phyloP scores from a whole-genome alignment of 1,140 invertebrate genomes.

The Drosophila funebris region DNA sequence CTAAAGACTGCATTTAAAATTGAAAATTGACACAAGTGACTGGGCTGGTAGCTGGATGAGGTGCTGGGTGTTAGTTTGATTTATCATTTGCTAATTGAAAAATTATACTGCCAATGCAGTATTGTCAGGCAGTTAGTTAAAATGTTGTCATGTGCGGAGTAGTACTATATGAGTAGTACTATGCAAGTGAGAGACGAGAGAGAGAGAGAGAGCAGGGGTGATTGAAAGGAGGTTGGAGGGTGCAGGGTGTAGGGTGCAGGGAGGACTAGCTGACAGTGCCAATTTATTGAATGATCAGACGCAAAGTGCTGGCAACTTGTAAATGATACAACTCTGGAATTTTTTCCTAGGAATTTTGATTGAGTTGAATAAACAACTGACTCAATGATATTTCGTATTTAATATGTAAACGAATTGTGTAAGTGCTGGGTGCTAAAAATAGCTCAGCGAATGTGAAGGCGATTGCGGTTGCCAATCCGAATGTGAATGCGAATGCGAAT shows the following conservation, averaged over 20 bases:
- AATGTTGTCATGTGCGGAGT: slow-evolving; percentile 64
- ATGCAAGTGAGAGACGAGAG: too few relatives aligned
- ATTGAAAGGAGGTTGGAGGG: not conserved
- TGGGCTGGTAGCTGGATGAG: slow-evolving; percentile 5
- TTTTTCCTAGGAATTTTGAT: slow-evolving; percentile 81
- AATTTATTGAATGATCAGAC: slow-evolving; percentile 76
- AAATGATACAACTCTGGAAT: slow-evolving; percentile 73
- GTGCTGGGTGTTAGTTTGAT: slow-evolving; percentile 73
- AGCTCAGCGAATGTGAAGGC: slow-evolving; percentile 33
- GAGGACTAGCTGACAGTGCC: slow-evolving; percentile 56
- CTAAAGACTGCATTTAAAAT: slow-evolving; percentile 74
- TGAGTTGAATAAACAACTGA: slow-evolving; percentile 77
- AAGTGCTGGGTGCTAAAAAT: slow-evolving; percentile 68
- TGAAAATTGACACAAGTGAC: slow-evolving; percentile 57
- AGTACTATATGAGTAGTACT: not conserved
- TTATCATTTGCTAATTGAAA: slow-evolving; percentile 83
- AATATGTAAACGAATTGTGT: slow-evolving; percentile 78
- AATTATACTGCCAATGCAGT: slow-evolving; percentile 77
- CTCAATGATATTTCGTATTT: slow-evolving; percentile 54
- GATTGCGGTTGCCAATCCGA: slow-evolving; percentile 16
- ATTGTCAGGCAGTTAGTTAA: slow-evolving; percentile 80
- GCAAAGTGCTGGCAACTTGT: slow-evolving; percentile 56
- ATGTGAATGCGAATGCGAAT: slow-evolving; percentile 26
- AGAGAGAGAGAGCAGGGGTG: too few relatives aligned
- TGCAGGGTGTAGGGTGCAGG: not conserved